These are phyloP conservation scores for Reticulitermes lucifugus DNA, from an alignment of 2,888 invertebrate species.

Conservation along the genomic window DNA sequence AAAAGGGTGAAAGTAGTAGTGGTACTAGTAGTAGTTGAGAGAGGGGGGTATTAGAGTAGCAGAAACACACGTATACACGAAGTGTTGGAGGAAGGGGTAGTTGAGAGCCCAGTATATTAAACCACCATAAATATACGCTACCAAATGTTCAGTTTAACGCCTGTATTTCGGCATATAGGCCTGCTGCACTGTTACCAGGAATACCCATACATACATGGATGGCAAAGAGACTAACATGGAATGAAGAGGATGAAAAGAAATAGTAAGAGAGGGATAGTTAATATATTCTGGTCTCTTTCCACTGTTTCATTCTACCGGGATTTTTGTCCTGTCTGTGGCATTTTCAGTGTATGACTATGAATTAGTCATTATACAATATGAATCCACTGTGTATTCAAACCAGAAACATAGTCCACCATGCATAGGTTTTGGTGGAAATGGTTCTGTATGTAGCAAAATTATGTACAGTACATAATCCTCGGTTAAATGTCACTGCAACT, in stretches of 20 bases:
- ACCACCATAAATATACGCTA: slow-evolving; percentile 51
- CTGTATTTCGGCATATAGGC: slow-evolving; percentile 33
- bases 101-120: slow-evolving; percentile 50
- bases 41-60: background rate
- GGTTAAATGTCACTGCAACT: slow-evolving; percentile 13
- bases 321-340: slow-evolving; percentile 28
- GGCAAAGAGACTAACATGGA: background rate
- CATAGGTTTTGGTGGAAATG: slow-evolving; percentile 32
- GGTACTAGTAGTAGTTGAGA: slow-evolving; percentile 1
- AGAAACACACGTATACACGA: slow-evolving; percentile 13
- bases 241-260: slow-evolving; percentile 20
- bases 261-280: slow-evolving; percentile 17
- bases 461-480: slow-evolving; percentile 29
- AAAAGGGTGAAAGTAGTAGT: slow-evolving; percentile 1
- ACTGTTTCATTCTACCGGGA: slow-evolving; percentile 24
- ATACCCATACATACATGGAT: slow-evolving; percentile 6
- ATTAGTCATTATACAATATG: slow-evolving; percentile 41
- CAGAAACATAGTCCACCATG: slow-evolving; percentile 24
- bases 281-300: slow-evolving; percentile 10
- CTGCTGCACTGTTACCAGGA: slow-evolving; percentile 6
- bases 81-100: slow-evolving; percentile 31
- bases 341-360: slow-evolving; percentile 39
- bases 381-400: slow-evolving; percentile 25
- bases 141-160: slow-evolving; percentile 46
- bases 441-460: background rate